Evolutionary conservation across 2,888 invertebrate species (phyloP).

Genomic region (Monoplex corrugatus): DNA sequence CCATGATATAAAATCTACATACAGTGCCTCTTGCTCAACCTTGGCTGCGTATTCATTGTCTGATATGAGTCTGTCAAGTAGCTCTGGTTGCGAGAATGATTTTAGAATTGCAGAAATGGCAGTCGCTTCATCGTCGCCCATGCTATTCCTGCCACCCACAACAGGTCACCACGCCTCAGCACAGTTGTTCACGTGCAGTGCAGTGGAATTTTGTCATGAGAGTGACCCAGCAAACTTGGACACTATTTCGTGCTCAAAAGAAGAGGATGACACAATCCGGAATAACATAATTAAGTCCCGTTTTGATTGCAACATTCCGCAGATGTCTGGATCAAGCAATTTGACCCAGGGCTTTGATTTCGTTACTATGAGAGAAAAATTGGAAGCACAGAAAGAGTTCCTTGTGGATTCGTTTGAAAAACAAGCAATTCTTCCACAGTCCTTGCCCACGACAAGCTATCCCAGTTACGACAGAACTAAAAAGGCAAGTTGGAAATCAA

Average conservation of each 20-base stretch:
- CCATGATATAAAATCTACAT: background rate
- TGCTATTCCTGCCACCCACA: background rate
- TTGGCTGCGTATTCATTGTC: background rate
- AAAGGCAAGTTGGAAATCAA: background rate
- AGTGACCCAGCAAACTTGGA: too few species aligned
- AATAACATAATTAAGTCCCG: too few species aligned
- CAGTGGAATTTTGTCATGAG: too few species aligned
- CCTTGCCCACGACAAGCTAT: background rate
- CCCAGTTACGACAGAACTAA: background rate
- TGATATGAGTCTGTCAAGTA: slow-evolving; percentile 18
- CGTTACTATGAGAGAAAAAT: slow-evolving; percentile 13
- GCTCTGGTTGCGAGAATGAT: background rate
- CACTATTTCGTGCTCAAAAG: too few species aligned
- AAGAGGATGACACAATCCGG: too few species aligned
- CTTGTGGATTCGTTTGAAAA: background rate
- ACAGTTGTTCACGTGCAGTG: too few species aligned
- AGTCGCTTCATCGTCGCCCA: background rate
- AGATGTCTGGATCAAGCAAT: background rate
- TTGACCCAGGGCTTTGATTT: slow-evolving; percentile 28
- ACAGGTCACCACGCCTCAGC: too few species aligned
- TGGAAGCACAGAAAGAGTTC: slow-evolving; percentile 33
- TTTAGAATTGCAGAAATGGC: background rate
- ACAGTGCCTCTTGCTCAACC: background rate
- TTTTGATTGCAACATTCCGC: too few species aligned
- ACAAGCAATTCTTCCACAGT: background rate